Conservation (phyloP, 2,113 vertebrate species). For the Charina bottae region DNA sequence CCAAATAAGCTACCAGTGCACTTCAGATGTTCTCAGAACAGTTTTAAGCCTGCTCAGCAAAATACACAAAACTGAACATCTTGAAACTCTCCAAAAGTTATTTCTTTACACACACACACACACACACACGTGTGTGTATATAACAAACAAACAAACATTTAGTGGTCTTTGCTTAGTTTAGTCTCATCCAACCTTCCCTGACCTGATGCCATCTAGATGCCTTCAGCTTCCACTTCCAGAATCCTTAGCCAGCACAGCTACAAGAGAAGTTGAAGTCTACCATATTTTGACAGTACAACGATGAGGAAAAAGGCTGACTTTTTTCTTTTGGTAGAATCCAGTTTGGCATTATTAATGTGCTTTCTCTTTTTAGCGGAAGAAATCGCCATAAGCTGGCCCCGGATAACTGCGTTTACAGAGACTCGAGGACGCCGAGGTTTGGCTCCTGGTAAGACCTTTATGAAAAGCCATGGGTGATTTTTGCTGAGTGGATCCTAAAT, state of each 20-base stretch:
- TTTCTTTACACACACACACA: background rate
- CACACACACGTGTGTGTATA: too few relatives aligned
- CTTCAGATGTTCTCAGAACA: background rate
- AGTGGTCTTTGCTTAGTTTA: background rate
- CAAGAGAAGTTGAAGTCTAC: too few relatives aligned
- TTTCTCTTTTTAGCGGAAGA: conserved; percentile 30
- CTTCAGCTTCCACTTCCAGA: too few relatives aligned
- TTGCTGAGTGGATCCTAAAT: background rate
- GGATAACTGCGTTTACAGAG: conserved; percentile 32
- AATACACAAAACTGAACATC: background rate
- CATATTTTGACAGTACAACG: too few relatives aligned
- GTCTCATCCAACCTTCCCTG: too few relatives aligned
- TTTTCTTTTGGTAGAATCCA: background rate
- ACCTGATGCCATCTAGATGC: too few relatives aligned
- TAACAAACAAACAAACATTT: background rate
- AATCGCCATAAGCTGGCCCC: conserved; percentile 41
- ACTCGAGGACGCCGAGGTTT: conserved; percentile 8
- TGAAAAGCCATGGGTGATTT: background rate
- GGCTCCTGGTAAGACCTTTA: conserved; percentile 20
- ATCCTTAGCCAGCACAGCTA: too few relatives aligned
- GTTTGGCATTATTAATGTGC: background rate
- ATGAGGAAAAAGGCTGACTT: too few relatives aligned
- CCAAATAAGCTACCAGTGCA: background rate
- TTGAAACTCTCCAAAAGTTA: background rate
- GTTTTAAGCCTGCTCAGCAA: background rate